phyloP scores from a whole-genome alignment of 2,888 invertebrate species.

The Plemyria rubiginata region DNA sequence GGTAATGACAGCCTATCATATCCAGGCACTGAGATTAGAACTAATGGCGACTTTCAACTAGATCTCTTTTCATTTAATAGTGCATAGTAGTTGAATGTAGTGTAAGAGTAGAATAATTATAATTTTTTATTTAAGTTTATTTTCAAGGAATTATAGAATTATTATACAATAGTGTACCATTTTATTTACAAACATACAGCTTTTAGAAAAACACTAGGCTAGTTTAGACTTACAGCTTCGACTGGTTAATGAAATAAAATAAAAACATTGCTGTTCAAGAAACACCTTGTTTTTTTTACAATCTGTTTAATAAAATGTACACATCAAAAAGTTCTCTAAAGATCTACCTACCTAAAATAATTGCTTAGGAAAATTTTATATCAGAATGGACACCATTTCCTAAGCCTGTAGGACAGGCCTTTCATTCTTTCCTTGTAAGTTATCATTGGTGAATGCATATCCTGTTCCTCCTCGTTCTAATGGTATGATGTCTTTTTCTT shows the following conservation, averaged over 20 bases:
- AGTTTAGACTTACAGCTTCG: neutral
- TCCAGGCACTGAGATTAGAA: constrained; percentile 74
- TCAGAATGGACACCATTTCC: constrained; percentile 6
- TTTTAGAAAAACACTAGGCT: constrained; percentile 6
- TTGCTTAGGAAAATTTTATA: constrained; percentile 1
- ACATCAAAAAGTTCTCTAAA: neutral
- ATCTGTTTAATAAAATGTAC: neutral
- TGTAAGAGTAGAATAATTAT: constrained; percentile 42
- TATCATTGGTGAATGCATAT: constrained; percentile 93
- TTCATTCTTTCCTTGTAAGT: constrained; percentile 92
- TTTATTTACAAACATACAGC: constrained; percentile 26
- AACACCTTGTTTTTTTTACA: neutral
- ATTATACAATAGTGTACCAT: constrained; percentile 38
- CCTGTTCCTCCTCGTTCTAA: constrained; percentile 98
- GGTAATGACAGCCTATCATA: constrained; percentile 70
- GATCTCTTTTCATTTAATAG: constrained; percentile 77
- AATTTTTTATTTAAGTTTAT: constrained; percentile 42
- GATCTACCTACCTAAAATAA: constrained; percentile 2
- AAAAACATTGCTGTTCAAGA: neutral
- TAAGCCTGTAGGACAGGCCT: constrained; percentile 94
- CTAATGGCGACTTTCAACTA: constrained; percentile 73
- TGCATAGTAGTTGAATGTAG: constrained; percentile 49
- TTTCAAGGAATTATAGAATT: constrained; percentile 48
- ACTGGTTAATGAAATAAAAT: neutral
- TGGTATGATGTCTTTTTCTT: constrained; percentile 95